Evolutionary conservation across 1,140 invertebrate genomes (phyloP), one percentile per base, ranked within the genome.

Genomic region (Drosophila virilis): DNA sequence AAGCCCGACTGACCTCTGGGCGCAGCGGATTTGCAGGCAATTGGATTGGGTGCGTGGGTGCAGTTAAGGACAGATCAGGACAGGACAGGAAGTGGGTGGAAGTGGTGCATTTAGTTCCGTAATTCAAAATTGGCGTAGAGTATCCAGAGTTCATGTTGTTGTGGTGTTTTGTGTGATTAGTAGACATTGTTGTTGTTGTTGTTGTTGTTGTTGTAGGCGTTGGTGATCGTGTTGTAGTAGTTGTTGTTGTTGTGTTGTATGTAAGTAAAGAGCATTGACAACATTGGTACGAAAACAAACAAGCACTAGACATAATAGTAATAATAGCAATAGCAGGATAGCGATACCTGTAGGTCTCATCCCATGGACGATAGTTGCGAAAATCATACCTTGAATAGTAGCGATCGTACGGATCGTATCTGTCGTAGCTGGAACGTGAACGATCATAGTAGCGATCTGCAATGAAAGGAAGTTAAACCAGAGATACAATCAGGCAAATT

Each of bases 331-430:
- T 60, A 79, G 54, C 42, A 66, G 58, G 67, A 66, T 57, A 74
- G 72, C 88, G 80, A 90, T 92, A 92, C 91, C 91, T 92, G 85
- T 92, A 92, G 70, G 89, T 92, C 77, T 93, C 92, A 90, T 93
- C 93, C 84, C 83, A 93, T 48, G 92, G 92, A 43, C 91, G 90
- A 78, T 92, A 93, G 69, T 92, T 92, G 69, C 91, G 86, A 85
- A 84, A 92, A 86, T 92, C 92, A 86, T 92, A 91, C 80, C 92
- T 89, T 77, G 92, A 77, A 70, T 86, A 83, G 72, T 92, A 92
- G 67, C 92, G 78, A 76, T 92, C 89, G 60, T 92, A 80, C 54
- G 85, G 80, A 77, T 92, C 88, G 35, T 91, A 91, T 38, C 89
- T 88, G 55, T 85, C 91, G 48, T 80, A 92, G 54, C 75, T 52